Conservation (phyloP, 2,888 invertebrate genomes). For the Rutpela maculata region DNA sequence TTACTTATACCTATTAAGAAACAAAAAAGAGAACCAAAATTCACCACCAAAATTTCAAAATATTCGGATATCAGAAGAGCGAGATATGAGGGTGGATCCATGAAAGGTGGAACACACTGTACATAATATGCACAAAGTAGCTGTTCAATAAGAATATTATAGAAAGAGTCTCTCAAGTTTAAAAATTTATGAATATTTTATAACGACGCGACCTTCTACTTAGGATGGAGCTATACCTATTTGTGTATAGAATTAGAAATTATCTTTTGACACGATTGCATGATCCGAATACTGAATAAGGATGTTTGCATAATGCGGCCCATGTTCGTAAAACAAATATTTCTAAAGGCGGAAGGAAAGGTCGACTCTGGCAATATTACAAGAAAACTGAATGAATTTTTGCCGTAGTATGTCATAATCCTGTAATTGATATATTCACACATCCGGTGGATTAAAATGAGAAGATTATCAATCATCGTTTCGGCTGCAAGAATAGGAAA, state of each 20-base stretch:
- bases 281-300: neutral
- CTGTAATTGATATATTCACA: constrained; percentile 3
- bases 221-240: neutral
- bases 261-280: constrained; percentile 1
- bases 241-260: constrained; percentile 4
- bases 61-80: no score
- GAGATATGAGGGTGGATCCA: no score
- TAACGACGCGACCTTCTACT: neutral
- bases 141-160: neutral
- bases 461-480: neutral
- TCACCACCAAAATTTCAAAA: no score
- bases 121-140: no score
- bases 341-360: neutral
- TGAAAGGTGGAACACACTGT: no score
- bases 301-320: neutral
- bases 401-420: neutral
- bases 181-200: neutral
- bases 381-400: neutral
- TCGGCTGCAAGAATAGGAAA: neutral
- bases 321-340: constrained; percentile 1
- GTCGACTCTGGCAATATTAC: neutral
- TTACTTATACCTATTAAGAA: no score
- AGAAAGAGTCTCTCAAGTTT: neutral
- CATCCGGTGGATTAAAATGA: neutral
- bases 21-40: no score